Base-by-base conservation (phyloP, 2,113 vertebrate species). In the Nothoprocta pentlandii region DNA sequence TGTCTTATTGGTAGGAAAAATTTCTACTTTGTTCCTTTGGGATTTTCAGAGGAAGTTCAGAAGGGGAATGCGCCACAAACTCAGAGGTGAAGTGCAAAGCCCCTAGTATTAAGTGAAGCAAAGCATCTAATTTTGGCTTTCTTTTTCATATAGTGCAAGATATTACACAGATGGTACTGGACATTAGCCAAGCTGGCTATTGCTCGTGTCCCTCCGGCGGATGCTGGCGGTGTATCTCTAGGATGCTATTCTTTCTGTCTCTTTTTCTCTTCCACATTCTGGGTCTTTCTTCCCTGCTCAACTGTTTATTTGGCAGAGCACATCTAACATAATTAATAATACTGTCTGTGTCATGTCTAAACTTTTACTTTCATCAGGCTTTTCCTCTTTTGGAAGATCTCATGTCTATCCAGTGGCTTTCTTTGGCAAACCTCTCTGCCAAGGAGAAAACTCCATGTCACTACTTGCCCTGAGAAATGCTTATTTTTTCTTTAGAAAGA, bases 81-180 rank as follows among this genome's bases (percentile, higher is more conserved):
- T 96, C 90, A 79, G 93, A 95, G 94, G 87, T 80, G 87, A 77
- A 96, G 83, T 83, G 88, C 88, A 91, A 93, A 95, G 75, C 63
- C 96, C 76, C 94, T 95, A 82, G 74, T 94, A 36, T 66, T 73
- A 87, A 87, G 69, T 59, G 91, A 95, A 95, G 79, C 76, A 94
- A 95, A 95, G 85, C 16, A 41, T 86, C 94, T 94, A 67, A 54
- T 70, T 93, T 97, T 97, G 97, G 88, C 96, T 98, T 53, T 67
- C 85, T 87, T 89, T 97, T 97, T 97, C 86, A 11, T 49, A 8
- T 9, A 56, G 61, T 10, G 2, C 79, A 73, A 97, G 97, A 94
- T 94, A 85, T 66, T 94, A 91, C 94, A 94, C 92, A 97, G 98
- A 97, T 96, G 97, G 97, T 80, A 54, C 95, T 97, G 97, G 97